A percentile compares a stretch with the other conserved stretches of the same genome.
These are phyloP conservation scores for Chiroxiphia lanceolata DNA, from an alignment of 2,797 vertebrate genomes.

Conservation along the genomic window DNA sequence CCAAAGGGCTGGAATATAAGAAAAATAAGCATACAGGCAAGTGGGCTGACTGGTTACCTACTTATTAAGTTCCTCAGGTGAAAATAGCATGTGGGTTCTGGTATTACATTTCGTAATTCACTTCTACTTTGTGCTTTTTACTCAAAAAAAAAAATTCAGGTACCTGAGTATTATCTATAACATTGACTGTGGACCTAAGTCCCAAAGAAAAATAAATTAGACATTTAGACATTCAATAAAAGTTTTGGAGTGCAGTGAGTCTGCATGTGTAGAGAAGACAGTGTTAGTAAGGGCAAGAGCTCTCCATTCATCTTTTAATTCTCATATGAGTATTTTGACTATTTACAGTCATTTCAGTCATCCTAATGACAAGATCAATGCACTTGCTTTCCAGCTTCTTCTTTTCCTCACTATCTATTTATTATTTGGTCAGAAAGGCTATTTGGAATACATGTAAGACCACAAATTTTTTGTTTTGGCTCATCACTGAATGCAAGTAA, in stretches of 20 bases:
- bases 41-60: background rate
- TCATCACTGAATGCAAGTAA: background rate
- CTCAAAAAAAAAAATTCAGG: background rate
- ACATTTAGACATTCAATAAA: background rate
- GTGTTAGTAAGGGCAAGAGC: background rate
- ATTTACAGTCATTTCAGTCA: background rate
- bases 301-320: background rate
- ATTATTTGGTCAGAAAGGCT: background rate
- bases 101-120: background rate
- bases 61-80: background rate
- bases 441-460: background rate
- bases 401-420: background rate
- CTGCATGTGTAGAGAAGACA: background rate
- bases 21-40: background rate
- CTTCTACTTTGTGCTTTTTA: background rate
- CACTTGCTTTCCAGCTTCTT: background rate
- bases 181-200: background rate
- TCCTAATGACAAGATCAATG: background rate
- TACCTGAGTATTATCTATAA: background rate
- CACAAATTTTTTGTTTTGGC: background rate
- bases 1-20: background rate
- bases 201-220: background rate
- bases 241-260: background rate
- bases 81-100: background rate
- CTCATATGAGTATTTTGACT: background rate